Base-by-base conservation (phyloP, 2,797 vertebrate species). In the Nasua narica region DNA sequence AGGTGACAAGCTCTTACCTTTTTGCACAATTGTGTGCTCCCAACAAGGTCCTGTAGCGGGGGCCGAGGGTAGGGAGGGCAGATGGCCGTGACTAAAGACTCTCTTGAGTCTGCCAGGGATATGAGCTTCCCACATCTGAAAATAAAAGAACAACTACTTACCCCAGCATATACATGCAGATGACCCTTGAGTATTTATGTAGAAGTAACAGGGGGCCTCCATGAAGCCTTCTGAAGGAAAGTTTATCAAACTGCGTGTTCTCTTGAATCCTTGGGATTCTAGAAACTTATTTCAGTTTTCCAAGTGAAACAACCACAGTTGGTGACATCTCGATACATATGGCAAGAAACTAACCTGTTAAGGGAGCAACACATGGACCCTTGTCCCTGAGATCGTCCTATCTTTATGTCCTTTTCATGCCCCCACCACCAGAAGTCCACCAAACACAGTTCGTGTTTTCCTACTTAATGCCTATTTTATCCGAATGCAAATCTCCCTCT, bases 131-230 rank as follows among this genome's bases (percentile, higher is more conserved):
- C 76, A 25, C 25, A 25, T 50, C 48, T 54, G 78, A 93, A 91
- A 91, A 37, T 77, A 87, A 97, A 77, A 90, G 62, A 84, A 29
- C 48, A 90, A 93, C 69, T 18, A 23, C 19, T 86, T 70, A 58
- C 74, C 67, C 37, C 37, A 35, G 56, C 54, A 48, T 43, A 54
- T 79, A 77, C 29, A 62, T 82, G 35, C 40, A 72, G 60, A 40
- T 58, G 67, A 90, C 29, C 83, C 88, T 83, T 93, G 76, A 37
- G 70, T 77, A 87, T 88, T 91, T 95, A 87, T 29, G 29, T 50
- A 81, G 35, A 92, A 84, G 14, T 76, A 88, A 87, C 43, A 40
- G 25, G 50, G 52, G 62, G 11, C 35, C 74, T 91, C 56, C 72
- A 72, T 13, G 58, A 94, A 93, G 15, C 19, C 79, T 83, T 84